Evolutionary conservation across 2,797 vertebrate species (phyloP).

Genomic region (Champsocephalus esox): DNA sequence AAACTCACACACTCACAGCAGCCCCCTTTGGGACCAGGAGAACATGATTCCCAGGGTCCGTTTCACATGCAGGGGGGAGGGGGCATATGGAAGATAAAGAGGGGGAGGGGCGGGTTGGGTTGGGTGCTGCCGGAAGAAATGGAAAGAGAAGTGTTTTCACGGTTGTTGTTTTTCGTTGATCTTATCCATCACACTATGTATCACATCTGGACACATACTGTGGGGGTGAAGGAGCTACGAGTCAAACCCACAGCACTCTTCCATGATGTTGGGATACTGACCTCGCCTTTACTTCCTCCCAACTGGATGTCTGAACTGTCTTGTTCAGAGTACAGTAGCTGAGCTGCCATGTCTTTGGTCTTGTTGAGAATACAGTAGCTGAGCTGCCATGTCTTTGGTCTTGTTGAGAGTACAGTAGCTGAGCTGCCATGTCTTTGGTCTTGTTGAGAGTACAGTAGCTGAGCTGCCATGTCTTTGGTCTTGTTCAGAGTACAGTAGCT

Average conservation of each 20-base stretch:
- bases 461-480: neutral
- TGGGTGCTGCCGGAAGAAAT: neutral
- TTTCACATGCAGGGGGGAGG: conserved; percentile 73
- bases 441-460: neutral
- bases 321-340: no score
- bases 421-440: no score
- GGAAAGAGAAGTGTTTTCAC: neutral
- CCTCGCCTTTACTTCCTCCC: neutral
- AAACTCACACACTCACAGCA: neutral
- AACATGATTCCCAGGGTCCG: conserved; percentile 73
- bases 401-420: no score
- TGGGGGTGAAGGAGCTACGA: no score
- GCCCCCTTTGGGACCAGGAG: conserved; percentile 50
- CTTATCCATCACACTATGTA: neutral
- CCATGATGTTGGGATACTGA: neutral
- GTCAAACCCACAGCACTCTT: no score
- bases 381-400: neutral
- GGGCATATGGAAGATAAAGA: conserved; percentile 3
- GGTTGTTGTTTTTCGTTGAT: neutral
- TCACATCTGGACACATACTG: neutral
- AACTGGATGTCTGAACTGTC: neutral
- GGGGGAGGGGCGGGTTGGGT: neutral
- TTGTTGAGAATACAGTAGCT: no score
- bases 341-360: no score
- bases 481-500: neutral